Evolutionary conservation across 1,140 invertebrate species (phyloP), one percentile per base, ranked within the genome.

Genomic region (Homarus americanus): DNA sequence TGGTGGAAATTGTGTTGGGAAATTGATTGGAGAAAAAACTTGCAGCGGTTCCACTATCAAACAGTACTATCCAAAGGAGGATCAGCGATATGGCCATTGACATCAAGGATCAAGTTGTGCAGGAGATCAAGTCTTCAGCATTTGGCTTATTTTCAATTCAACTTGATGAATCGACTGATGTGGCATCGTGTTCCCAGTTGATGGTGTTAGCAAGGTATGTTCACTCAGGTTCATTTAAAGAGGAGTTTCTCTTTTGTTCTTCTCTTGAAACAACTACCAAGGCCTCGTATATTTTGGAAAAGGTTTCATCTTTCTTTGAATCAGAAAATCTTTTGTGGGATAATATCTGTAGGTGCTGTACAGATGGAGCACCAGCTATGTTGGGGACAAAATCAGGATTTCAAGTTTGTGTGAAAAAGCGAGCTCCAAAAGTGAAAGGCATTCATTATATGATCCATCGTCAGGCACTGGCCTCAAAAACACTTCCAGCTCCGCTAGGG

Each of bases 91-190:
- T 82, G 80, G 63, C 69, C 63, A 85, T 32, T 85, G 34, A 85
- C 66, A 73, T 85, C 66, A 86, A 86, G 69, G 83, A 86, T 86
- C 83, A 86, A 75, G 82, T 75, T 86, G 12, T 86, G 34, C 83
- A 86, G 63, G 82, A 83, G 40, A 86, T 86, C 36, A 85, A 73
- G 82, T 69, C 69, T 85, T 28, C 63, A 73, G 66, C 82, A 38
- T 83, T 83, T 83, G 58, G 15, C 72, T 84, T 40, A 24, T 69
- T 96, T 72, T 41, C 58, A 69, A 28, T 84, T 38, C 58, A 72
- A 40, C 5, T 84, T n/a, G 15, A 69, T 69, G 58, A 84, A 72
- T 72, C 36, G 66, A 84, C 66, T 44, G 63, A 41, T 53, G 32
- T 63, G 28, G 28, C 44, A 82, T 82, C 49, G 32, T 82, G 79